Evolutionary conservation across 2,797 vertebrate species (phyloP).

Genomic region (Notolepis coatsorum): DNA sequence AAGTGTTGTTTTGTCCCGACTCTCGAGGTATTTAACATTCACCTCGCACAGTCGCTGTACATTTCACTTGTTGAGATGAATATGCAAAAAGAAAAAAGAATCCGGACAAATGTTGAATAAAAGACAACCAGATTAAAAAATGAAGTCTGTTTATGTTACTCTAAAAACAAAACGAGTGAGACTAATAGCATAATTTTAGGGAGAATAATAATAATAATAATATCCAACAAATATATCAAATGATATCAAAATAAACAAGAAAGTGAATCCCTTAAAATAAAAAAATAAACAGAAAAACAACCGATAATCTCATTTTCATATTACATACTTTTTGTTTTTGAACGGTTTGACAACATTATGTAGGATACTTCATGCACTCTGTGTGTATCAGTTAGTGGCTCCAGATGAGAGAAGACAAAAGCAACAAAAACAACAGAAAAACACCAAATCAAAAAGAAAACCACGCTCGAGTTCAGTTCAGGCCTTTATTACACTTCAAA

Average conservation of each 20-base stretch:
- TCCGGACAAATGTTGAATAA: slow-evolving; percentile 48
- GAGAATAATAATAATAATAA: slow-evolving; percentile 57
- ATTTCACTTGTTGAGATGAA: slow-evolving; percentile 60
- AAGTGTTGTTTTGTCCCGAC: slow-evolving; percentile 55
- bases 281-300: slow-evolving; percentile 18
- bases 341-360: slow-evolving; percentile 65
- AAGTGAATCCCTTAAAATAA: slow-evolving; percentile 47
- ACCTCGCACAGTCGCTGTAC: slow-evolving; percentile 56
- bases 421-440: slow-evolving; percentile 1
- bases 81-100: slow-evolving; percentile 56
- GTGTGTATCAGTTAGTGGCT: slow-evolving; percentile 82
- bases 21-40: slow-evolving; percentile 73
- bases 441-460: slow-evolving; percentile 25
- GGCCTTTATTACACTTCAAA: slow-evolving; percentile 88
- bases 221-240: slow-evolving; percentile 46
- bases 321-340: slow-evolving; percentile 49
- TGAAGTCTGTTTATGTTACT: slow-evolving; percentile 16
- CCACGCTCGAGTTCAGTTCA: slow-evolving; percentile 50
- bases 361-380: slow-evolving; percentile 73
- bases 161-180: slow-evolving; percentile 41
- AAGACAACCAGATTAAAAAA: slow-evolving; percentile 43
- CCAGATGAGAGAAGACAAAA: slow-evolving; percentile 58
- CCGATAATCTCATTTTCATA: too few species aligned
- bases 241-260: slow-evolving; percentile 48
- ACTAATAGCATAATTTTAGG: slow-evolving; percentile 60